Base-by-base conservation (phyloP, 2,888 invertebrate species). In the Geophilus truncorum region DNA sequence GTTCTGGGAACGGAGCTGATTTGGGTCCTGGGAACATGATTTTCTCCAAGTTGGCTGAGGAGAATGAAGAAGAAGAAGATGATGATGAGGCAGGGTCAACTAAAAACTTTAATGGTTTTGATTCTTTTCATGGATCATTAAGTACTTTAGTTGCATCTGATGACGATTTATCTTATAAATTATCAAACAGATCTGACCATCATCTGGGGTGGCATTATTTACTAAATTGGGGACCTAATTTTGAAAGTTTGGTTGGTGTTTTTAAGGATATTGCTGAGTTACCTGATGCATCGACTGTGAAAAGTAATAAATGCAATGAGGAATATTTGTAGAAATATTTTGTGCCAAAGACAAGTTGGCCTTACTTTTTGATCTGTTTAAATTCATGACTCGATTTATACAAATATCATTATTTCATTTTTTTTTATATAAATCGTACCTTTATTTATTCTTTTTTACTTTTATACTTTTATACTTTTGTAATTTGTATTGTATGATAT, bases 241-340 rank as follows among this genome's bases (percentile, higher is more conserved):
- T 96, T 87, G 95, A 97, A 87, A 96, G 94, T 87, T 90, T 97
- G 86, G 95, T 96, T 83, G 96, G 97, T 30, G 97, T 97, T 78
- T 97, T 97, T 86, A 96, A 95, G 89, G 97, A 97, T 88, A 97
- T 97, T 85, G 97, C 96, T 76, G 95, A 96, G 88, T 88, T 97
- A 84, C 97, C 97, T 3, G 96, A 97, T 86, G 84, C 82, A 51
- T 51, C 51, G 18, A 51, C 51, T 18, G 51, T 51, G 18, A 51
- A 51, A 51, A 51, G 18, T 51, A 51, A 51, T 51, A 51, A 51
- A 51, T 51, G 51, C 51, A 51, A 51, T 18, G 51, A 51, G 18
- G 51, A 51, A 18, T 51, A 51, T 51, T 51, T 51, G 51, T 51
- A 18, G 18, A 45, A 18, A 51, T 15, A 40, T 51, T 51, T n/a